A percentile compares a stretch with the other conserved stretches of the same genome.
These are phyloP conservation scores for Callimorpha dominula DNA, from an alignment of 2,888 invertebrate species.

Conservation along the genomic window DNA sequence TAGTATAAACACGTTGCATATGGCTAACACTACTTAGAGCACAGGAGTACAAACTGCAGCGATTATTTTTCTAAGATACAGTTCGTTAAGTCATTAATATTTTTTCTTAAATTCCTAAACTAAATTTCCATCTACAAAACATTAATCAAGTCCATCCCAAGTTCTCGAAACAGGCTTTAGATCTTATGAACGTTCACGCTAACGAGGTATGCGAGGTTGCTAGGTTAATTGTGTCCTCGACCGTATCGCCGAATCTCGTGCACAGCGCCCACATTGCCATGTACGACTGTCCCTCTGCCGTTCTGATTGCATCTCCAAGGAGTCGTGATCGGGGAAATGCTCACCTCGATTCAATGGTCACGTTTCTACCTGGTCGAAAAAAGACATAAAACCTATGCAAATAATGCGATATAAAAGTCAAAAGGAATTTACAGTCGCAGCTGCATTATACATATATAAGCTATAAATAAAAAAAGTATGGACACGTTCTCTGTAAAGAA, in stretches of 20 bases:
- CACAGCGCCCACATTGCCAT: conserved; percentile 60
- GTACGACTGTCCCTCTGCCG: conserved; percentile 63
- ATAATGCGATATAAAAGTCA: conserved; percentile 70
- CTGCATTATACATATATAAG: conserved; percentile 57
- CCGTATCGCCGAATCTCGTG: conserved; percentile 50
- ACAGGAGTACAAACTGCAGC: background rate
- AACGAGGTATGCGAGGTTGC: conserved; percentile 66
- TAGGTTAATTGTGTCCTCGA: conserved; percentile 71
- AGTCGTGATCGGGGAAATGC: conserved; percentile 77
- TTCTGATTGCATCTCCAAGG: conserved; percentile 68
- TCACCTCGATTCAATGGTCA: conserved; percentile 69
- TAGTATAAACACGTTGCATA: too few species aligned
- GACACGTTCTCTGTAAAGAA: conserved; percentile 30
- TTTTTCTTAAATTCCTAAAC: background rate
- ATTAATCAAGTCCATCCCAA: conserved; percentile 31
- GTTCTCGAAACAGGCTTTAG: conserved; percentile 38
- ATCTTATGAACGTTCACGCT: conserved; percentile 54
- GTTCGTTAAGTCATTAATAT: background rate
- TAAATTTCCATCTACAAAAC: conserved; percentile 1
- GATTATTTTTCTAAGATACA: background rate
- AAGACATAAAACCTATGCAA: conserved; percentile 67
- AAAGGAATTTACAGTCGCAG: conserved; percentile 61
- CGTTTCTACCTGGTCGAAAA: conserved; percentile 73
- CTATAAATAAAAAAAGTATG: conserved; percentile 53
- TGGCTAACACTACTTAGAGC: background rate